phyloP scores from a whole-genome alignment of 2,888 invertebrate genomes.

The Quadroppia sp. region DNA sequence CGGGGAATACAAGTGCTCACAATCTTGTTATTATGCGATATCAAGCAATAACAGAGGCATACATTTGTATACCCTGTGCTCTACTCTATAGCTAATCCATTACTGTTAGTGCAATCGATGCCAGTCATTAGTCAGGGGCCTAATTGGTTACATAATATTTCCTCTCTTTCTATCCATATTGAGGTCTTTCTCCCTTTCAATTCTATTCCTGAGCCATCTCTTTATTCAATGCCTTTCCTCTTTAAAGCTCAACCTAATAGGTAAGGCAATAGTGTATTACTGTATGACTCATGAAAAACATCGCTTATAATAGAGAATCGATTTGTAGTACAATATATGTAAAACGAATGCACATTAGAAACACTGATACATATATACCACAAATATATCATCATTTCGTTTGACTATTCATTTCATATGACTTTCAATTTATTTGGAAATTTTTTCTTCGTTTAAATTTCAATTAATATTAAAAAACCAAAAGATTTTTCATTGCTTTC shows the following conservation, averaged over 20 bases:
- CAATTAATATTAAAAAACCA: too few species aligned
- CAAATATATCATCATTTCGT: neutral
- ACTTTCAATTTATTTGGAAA: neutral
- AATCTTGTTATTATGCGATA: conserved; percentile 23
- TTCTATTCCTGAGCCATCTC: neutral
- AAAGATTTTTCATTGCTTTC: too few species aligned
- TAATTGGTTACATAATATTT: conserved; percentile 34
- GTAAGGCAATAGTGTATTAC: conserved; percentile 1
- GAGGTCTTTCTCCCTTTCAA: conserved; percentile 5
- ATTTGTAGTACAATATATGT: neutral
- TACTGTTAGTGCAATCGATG: conserved; percentile 30
- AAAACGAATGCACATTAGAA: neutral
- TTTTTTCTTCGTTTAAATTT: too few species aligned
- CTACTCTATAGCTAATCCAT: conserved; percentile 26
- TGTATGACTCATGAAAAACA: conserved; percentile 25
- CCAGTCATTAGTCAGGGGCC: conserved; percentile 31
- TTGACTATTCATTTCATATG: neutral
- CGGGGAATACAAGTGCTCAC: conserved; percentile 24
- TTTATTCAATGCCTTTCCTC: conserved; percentile 13
- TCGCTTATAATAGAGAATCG: neutral
- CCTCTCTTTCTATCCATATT: conserved; percentile 31
- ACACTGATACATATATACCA: neutral
- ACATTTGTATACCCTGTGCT: conserved; percentile 13
- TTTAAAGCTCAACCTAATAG: conserved; percentile 22
- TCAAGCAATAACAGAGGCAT: conserved; percentile 27